A percentile compares a stretch with the other conserved stretches of the same genome.
Conservation (phyloP, 1,140 invertebrate genomes). For the Hycleus cichorii region DNA sequence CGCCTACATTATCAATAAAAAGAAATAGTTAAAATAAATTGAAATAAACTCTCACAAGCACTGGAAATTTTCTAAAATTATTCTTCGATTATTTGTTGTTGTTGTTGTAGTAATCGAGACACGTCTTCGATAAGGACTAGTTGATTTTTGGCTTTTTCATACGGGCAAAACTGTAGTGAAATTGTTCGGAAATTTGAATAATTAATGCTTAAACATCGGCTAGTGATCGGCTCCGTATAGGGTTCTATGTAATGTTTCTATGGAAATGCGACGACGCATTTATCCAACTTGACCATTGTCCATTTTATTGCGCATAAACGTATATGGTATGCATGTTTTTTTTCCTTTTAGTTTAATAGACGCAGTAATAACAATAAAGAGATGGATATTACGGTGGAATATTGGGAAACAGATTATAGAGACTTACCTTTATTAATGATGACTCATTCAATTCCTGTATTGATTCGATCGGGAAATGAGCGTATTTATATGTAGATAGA, state of each 20-base stretch:
- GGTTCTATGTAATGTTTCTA: slow-evolving; percentile 19
- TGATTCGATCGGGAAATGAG: too few relatives aligned
- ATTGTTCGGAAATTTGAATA: slow-evolving; percentile 29
- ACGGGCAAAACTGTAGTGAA: slow-evolving; percentile 14
- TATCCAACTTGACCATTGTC: slow-evolving; percentile 6
- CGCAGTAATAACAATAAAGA: too few relatives aligned
- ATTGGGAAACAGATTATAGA: too few relatives aligned
- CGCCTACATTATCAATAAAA: too few relatives aligned
- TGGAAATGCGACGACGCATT: slow-evolving; percentile 27
- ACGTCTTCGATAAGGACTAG: not conserved
- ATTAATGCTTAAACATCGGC: slow-evolving; percentile 24
- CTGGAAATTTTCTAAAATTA: not conserved
- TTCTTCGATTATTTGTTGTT: not conserved
- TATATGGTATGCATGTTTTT: too few relatives aligned
- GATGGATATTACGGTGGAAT: too few relatives aligned
- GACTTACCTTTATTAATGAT: too few relatives aligned
- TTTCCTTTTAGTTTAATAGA: too few relatives aligned
- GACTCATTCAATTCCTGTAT: too few relatives aligned
- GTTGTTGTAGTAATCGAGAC: not conserved
- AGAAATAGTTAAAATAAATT: too few relatives aligned
- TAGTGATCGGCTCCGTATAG: slow-evolving; percentile 4
- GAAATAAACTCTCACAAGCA: not conserved
- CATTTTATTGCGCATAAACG: not conserved
- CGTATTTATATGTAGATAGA: too few relatives aligned
- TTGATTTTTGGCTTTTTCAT: slow-evolving; percentile 4